A percentile compares a stretch with the other conserved stretches of the same genome.
Evolutionary conservation across 1,140 invertebrate species (phyloP).

Genomic region (Leptopilina clavipes): DNA sequence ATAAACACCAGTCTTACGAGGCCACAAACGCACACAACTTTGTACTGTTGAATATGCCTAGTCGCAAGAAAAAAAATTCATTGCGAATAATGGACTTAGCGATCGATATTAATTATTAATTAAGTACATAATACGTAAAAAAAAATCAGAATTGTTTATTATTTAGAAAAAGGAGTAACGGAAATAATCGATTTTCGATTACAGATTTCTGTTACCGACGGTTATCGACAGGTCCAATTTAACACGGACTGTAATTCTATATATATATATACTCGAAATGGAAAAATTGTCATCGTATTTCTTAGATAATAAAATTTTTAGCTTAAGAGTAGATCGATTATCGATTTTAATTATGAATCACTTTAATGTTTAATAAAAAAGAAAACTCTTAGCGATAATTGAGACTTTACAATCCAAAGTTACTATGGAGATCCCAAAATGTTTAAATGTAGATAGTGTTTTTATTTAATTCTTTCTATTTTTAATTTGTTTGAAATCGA

Average conservation of each 20-base stretch:
- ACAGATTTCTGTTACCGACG: background rate
- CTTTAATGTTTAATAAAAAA: background rate
- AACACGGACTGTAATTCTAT: background rate
- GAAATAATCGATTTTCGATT: background rate
- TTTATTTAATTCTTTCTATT: background rate
- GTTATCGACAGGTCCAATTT: background rate
- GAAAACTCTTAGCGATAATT: background rate
- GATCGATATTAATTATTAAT: background rate
- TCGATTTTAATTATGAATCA: background rate
- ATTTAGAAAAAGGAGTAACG: background rate
- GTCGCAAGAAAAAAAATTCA: background rate
- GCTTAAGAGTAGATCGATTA: background rate
- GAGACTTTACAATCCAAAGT: background rate
- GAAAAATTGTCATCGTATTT: conserved; percentile 2
- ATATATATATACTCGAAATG: too few relatives aligned
- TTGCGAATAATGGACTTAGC: conserved; percentile 1
- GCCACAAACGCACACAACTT: conserved; percentile 22
- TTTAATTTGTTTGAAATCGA: background rate
- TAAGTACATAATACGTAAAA: background rate
- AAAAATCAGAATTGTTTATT: background rate
- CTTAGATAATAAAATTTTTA: background rate
- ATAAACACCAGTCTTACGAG: conserved; percentile 17
- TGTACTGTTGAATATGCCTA: background rate
- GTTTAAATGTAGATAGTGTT: background rate
- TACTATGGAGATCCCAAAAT: background rate